Evolutionary conservation across 2,797 vertebrate genomes (phyloP), one percentile per base, ranked within the genome.

Genomic region (Dermochelys coriacea): DNA sequence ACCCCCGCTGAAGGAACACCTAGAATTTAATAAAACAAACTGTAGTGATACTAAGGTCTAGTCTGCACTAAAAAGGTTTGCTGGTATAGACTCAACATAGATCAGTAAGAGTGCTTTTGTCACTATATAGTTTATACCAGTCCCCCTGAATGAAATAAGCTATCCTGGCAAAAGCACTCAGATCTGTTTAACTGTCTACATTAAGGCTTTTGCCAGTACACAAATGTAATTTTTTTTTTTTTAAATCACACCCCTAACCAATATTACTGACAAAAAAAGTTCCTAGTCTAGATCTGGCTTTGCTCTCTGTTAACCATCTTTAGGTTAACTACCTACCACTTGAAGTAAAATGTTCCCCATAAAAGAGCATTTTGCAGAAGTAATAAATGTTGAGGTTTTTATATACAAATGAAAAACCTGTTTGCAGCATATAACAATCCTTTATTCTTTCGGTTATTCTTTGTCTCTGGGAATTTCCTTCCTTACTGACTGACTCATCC

Each of bases 401-500:
- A 37, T 68, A 23, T 25, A 23, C 68, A 23, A 71, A 37, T 71
- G 19, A 71, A 41, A 23, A 23, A 71, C 19, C 64, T 41, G 68
- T 71, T 71, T 71, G 19, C 68, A 11, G 37, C 21, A 5, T 41
- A 71, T 41, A 71, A n/a, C 3, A 57, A 3, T 59, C 92, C 45
- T 89, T 89, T 85, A 49, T 91, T 71, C 16, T 51, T 94, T 21
- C 10, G 3, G 21, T 71, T 41, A 25, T 71, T 10, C 37, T 71
- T 6, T 2, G 68, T 79, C 87, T 71, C 14, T 3, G 5, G 8
- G n/a, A 81, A 31, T 93, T 71, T 71, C 64, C 37, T 71, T 83
- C n/a, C 79, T 93, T 87, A 57, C n/a, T 77, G 68, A 47, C 87
- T 91, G 86, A 41, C 93, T 87, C 64, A 64, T 87, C 12, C 77